Evolutionary conservation across 2,113 vertebrate genomes (phyloP), one percentile per base, ranked within the genome.

Genomic region (Pseudorasbora parva): DNA sequence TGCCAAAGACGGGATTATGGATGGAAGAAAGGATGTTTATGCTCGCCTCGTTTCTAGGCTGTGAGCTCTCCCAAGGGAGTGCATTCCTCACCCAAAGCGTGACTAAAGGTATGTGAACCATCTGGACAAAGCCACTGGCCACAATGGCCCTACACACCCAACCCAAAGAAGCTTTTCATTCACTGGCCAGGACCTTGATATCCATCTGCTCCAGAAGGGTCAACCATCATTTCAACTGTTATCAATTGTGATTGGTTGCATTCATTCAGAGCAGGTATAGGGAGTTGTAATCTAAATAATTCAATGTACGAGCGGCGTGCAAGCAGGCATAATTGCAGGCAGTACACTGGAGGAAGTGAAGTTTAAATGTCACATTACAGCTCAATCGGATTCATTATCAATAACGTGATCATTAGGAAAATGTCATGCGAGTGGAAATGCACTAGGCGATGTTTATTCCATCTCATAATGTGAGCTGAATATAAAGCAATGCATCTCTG

Each of bases 21-120:
- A 59, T 4, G 72, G 89, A 87, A 81, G 91, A 89, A 90, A 78
- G 93, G 92, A 92, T 95, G 95, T 95, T 95, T 95, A 95, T 86
- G 86, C 94, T 93, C 91, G 91, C 90, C 91, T 92, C 91, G 93
- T 94, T 95, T 95, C 92, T 92, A 92, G 92, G 94, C 94, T 87
- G 56, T 91, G 91, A 90, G 92, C 84, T 81, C 8, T 92, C 93
- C 93, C 85, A 81, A 92, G 94, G 94, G 95, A 93, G 91, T 57
- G 66, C 93, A 93, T 95, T 96, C 94, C 93, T 94, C 88, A 90
- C 90, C 92, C 88, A 49, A 88, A 92, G 93, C 91, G 89, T 87
- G 88, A 92, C 91, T 94, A 89, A 92, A 94, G 93, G 91, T 94
- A 94, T 95, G 93, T 91, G 88, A 96, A 94, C 94, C 94, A 95